Evolutionary conservation across 1,140 invertebrate genomes (phyloP).

Genomic region (Carcinoscorpius rotundicauda): DNA sequence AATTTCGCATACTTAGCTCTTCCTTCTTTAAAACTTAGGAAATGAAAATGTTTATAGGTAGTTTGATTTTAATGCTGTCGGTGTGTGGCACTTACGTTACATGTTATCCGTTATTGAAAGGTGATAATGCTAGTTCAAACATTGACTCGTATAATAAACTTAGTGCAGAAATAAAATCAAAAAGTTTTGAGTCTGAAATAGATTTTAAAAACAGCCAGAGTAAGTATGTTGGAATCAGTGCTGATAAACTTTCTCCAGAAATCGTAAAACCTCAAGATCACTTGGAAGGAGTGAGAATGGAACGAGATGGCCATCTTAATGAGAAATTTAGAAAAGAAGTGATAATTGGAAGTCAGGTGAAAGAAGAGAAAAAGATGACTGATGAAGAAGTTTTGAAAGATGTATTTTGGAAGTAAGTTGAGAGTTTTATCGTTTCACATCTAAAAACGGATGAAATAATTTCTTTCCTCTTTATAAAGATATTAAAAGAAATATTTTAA

Average conservation of each 20-base stretch:
- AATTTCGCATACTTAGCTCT: too few relatives aligned
- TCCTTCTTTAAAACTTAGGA: too few relatives aligned
- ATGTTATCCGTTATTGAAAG: too few relatives aligned
- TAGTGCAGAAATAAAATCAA: too few relatives aligned
- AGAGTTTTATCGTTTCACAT: constrained; percentile 27
- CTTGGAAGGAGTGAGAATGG: constrained; percentile 19
- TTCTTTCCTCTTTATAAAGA: constrained; percentile 24
- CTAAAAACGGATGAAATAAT: constrained; percentile 29
- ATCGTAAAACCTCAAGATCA: constrained; percentile 19
- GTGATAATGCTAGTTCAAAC: too few relatives aligned
- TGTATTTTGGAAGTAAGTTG: constrained; percentile 28
- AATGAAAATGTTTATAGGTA: too few relatives aligned
- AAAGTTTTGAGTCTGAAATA: too few relatives aligned
- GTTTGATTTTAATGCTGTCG: too few relatives aligned
- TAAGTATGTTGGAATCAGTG: too few relatives aligned
- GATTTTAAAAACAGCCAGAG: too few relatives aligned
- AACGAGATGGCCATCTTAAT: constrained; percentile 22
- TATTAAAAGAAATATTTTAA: neutral
- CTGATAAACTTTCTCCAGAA: constrained; percentile 10
- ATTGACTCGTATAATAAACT: too few relatives aligned
- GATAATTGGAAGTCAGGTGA: constrained; percentile 12
- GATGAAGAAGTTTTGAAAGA: constrained; percentile 8
- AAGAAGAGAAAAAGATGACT: constrained; percentile 9
- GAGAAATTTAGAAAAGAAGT: constrained; percentile 21
- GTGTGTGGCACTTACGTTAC: too few relatives aligned